Base-by-base conservation (phyloP, 1,140 invertebrate species). In the Elysia chlorotica region DNA sequence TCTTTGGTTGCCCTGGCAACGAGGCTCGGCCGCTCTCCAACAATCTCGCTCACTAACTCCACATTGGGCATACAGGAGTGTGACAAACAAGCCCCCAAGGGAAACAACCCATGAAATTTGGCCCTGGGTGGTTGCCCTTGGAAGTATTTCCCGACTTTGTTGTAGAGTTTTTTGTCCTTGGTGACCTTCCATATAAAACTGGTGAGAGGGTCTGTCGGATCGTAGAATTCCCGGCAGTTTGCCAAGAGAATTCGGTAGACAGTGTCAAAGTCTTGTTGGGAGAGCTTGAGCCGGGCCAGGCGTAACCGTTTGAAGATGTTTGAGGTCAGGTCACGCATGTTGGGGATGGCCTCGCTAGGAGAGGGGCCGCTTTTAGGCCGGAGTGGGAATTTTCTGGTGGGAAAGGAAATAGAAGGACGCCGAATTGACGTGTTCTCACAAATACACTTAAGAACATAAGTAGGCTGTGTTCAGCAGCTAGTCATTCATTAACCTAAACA, bases 21-120 rank as follows among this genome's bases (percentile, higher is more conserved):
- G 4, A 82, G 73, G 17, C 82, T 80, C 0, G 79, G 78, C 59
- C 68, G 66, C 2, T 77, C 78, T 25, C 78, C 62, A n/a, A 72
- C 62, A 35, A 53, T 59, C 63, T 10, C 66, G 23, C 54, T 74
- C 33, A 73, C 74, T 17, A 82, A 76, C 65, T 79, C 78, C 21
- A 75, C 80, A 54, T 78, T 82, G 65, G 81, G 81, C 23, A 71
- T 75, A 70, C 82, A 83, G 21, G 78, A 81, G 65, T 83, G 82
- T 63, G 82, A 82, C 30, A 83, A 62, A 56, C 78, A 81, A 17
- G 80, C 78, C 35, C 81, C 79, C 5, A 83, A 48, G 4, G 81
- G 74, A 68, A 83, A 83, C 41, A 83, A 69, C 5, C 82, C 82
- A 14, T 79, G 79, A 69, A 82, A 81, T 48, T 77, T 76, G 3